These are phyloP conservation scores for Circaetus gallicus DNA, from an alignment of 2,113 vertebrate species.

Conservation along the genomic window DNA sequence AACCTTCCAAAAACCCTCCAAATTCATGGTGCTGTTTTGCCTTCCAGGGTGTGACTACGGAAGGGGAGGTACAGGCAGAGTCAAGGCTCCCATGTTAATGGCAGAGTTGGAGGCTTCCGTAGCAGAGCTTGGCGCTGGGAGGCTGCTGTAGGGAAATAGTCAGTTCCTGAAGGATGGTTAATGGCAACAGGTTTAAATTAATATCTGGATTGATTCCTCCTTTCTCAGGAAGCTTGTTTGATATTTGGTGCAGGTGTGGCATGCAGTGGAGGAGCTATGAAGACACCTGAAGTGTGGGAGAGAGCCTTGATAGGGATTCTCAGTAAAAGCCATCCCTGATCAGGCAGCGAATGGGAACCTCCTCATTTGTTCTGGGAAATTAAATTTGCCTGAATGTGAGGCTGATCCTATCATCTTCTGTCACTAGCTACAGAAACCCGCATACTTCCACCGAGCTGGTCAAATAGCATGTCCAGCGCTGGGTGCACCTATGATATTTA, in stretches of 20 bases:
- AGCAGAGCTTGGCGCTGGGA: not conserved
- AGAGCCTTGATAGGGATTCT: not conserved
- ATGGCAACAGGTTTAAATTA: not conserved
- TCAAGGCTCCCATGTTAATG: not conserved
- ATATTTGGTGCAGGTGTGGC: not conserved
- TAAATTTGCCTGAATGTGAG: fast-evolving
- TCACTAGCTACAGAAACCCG: fast-evolving
- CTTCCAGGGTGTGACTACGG: not conserved
- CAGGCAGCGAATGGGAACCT: not conserved
- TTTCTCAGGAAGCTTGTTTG: not conserved
- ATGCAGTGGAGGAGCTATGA: not conserved
- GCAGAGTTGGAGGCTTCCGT: not conserved
- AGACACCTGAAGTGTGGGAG: not conserved
- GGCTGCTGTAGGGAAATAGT: not conserved
- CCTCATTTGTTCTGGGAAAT: not conserved
- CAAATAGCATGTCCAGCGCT: fast-evolving
- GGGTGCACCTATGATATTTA: too few species aligned
- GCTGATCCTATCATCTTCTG: not conserved
- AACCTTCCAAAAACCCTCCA: not conserved
- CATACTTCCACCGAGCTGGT: fast-evolving
- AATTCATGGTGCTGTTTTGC: not conserved
- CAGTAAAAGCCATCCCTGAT: not conserved
- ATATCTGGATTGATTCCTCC: not conserved
- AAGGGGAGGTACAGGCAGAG: not conserved
- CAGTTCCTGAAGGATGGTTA: not conserved